A percentile compares a stretch with the other conserved stretches of the same genome.
phyloP scores from a whole-genome alignment of 2,797 vertebrate genomes.

The Acridotheres tristis region DNA sequence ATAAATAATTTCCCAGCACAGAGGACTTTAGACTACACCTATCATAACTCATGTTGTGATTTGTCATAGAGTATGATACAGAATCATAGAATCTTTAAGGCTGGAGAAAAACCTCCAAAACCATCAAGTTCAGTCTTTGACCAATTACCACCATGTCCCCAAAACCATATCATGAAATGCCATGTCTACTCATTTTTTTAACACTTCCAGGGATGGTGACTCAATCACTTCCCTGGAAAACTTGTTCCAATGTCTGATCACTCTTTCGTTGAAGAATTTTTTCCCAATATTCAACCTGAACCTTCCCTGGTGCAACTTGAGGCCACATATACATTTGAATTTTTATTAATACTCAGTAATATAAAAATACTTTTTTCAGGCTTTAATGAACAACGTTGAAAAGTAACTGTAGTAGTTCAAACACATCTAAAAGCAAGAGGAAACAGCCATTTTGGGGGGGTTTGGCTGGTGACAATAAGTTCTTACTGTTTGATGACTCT shows the following conservation, averaged over 20 bases:
- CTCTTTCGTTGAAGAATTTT: background rate
- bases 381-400: rapidly evolving
- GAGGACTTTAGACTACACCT: background rate
- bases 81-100: background rate
- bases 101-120: background rate
- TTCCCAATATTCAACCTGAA: background rate
- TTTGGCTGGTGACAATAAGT: background rate
- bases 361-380: background rate
- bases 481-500: background rate
- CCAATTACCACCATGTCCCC: background rate
- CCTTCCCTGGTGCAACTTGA: background rate
- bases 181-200: background rate
- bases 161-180: background rate
- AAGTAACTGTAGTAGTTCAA: background rate
- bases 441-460: rapidly evolving
- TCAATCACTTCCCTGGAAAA: background rate
- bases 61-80: background rate
- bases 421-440: background rate
- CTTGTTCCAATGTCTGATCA: background rate
- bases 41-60: background rate
- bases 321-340: background rate
- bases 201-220: background rate
- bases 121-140: background rate
- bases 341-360: background rate
- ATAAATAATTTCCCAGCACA: background rate